Base-by-base conservation (phyloP, 2,113 vertebrate species). In the Azemiops feae region DNA sequence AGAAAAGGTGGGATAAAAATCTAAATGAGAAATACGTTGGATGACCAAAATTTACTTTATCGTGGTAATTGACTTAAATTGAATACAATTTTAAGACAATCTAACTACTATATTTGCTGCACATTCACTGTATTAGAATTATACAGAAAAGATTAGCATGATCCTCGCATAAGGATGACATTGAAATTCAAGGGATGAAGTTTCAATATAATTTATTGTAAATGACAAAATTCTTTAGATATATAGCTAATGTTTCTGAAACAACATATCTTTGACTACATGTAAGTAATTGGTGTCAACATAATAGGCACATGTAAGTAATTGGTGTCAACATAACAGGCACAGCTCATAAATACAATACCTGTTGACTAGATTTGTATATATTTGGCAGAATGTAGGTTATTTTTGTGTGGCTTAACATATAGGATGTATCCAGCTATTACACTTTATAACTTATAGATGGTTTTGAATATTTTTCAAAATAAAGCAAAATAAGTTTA, bases 231-330 rank as follows among this genome's bases (percentile, higher is more conserved):
- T 53, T 7, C 89, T 93, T 20, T 0, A 22, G 0, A 55, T 34
- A 34, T 91, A 96, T 95, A 94, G 52, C 90, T 89, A 89, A 55
- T 81, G 25, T 64, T 95, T 50, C 89, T 93, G 64, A 95, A 94
- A 34, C 16, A 55, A 88, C 74, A 58, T 47, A 93, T 93, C 89
- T 88, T 0, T 0, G 92, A 94, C 87, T 89, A 34, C 34, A 47
- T 89, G 74, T 91, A 92, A 94, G 94, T 92, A 39, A 89, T 92
- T 89, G 88, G n/a, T 87, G 93, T 50, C 88, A 92, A 91, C 22
- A 47, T 50, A 60, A 27, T n/a, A 92, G 47, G 85, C 89, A 34
- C n/a, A 45, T 89, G 74, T 91, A 92, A 94, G 94, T 92, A 39
- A 89, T 92, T 89, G 89, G n/a, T 87, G 93, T 50, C 88, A 92